These are phyloP conservation scores for Phortica variegata DNA, from an alignment of 1,140 invertebrate genomes.

Conservation along the genomic window DNA sequence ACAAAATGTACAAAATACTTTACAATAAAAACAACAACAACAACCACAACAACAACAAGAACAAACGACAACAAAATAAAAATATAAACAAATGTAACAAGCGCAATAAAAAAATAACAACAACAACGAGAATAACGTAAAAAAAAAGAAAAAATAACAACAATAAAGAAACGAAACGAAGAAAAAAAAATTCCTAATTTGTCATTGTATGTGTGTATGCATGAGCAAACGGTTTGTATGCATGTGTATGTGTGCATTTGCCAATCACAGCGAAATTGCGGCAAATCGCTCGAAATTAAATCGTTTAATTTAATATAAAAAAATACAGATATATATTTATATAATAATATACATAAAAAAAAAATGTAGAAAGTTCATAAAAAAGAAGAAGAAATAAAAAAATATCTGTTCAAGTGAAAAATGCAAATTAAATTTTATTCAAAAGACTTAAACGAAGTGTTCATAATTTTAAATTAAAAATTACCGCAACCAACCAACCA, in stretches of 20 bases:
- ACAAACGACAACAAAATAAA: too few relatives aligned
- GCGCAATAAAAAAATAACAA: background rate
- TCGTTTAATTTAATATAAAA: too few relatives aligned
- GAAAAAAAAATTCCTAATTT: too few relatives aligned
- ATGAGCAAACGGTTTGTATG: too few relatives aligned
- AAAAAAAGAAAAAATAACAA: conserved; percentile 12
- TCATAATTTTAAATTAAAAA: conserved; percentile 48
- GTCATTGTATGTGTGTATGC: too few relatives aligned
- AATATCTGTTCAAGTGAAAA: conserved; percentile 5
- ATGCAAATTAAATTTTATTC: conserved; percentile 13
- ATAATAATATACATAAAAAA: conserved; percentile 16
- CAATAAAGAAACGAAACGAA: background rate
- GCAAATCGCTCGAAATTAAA: too few relatives aligned
- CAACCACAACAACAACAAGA: background rate
- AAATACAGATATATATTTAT: too few relatives aligned
- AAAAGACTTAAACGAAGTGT: conserved; percentile 48
- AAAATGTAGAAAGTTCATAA: conserved; percentile 1
- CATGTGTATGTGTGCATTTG: too few relatives aligned
- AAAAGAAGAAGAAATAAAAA: too few relatives aligned
- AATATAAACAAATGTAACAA: background rate
- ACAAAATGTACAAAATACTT: background rate
- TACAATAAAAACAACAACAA: background rate
- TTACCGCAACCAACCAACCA: too few relatives aligned
- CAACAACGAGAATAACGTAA: conserved; percentile 2
- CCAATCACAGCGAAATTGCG: too few relatives aligned